A percentile compares a stretch with the other conserved stretches of the same genome.
These are phyloP conservation scores for Hololepta plana DNA, from an alignment of 2,888 invertebrate species.

Conservation along the genomic window DNA sequence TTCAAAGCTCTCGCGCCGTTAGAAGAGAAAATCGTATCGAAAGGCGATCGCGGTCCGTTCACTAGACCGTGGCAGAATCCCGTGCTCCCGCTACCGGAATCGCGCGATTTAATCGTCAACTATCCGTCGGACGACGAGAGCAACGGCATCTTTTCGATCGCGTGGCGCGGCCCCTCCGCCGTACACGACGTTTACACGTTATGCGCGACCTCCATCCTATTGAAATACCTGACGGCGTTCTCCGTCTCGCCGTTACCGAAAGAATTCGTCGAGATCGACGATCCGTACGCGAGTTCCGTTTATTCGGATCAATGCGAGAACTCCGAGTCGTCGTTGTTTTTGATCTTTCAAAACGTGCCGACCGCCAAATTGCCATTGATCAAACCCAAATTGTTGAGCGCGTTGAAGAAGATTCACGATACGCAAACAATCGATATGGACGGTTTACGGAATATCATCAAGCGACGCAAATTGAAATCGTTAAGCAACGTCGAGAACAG, in stretches of 20 bases:
- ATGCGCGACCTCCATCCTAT: slow-evolving; percentile 45
- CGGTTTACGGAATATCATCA: slow-evolving; percentile 52
- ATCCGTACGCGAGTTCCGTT: slow-evolving; percentile 66
- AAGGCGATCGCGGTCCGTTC: slow-evolving; percentile 38
- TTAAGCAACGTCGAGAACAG: slow-evolving; percentile 54
- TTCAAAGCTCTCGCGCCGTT: slow-evolving; percentile 52
- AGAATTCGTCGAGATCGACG: slow-evolving; percentile 64
- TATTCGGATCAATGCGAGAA: too few species aligned
- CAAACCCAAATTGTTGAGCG: slow-evolving; percentile 33
- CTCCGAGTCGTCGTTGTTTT: slow-evolving; percentile 45
- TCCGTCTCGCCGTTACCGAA: slow-evolving; percentile 70
- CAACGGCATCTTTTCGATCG: slow-evolving; percentile 58
- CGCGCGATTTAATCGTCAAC: slow-evolving; percentile 35
- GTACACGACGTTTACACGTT: slow-evolving; percentile 37
- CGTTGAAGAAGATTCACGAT: slow-evolving; percentile 29
- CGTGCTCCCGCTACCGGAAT: slow-evolving; percentile 41
- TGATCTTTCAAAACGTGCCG: slow-evolving; percentile 61
- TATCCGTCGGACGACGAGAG: slow-evolving; percentile 77
- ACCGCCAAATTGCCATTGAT: slow-evolving; percentile 44
- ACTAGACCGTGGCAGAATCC: slow-evolving; percentile 59
- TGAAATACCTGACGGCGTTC: slow-evolving; percentile 75
- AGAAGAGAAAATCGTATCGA: slow-evolving; percentile 56
- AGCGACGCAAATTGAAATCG: slow-evolving; percentile 48
- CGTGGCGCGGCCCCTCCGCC: slow-evolving; percentile 64
- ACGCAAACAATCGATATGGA: slow-evolving; percentile 50